Conservation (phyloP, 2,888 invertebrate genomes). For the Xestia c-nigrum region DNA sequence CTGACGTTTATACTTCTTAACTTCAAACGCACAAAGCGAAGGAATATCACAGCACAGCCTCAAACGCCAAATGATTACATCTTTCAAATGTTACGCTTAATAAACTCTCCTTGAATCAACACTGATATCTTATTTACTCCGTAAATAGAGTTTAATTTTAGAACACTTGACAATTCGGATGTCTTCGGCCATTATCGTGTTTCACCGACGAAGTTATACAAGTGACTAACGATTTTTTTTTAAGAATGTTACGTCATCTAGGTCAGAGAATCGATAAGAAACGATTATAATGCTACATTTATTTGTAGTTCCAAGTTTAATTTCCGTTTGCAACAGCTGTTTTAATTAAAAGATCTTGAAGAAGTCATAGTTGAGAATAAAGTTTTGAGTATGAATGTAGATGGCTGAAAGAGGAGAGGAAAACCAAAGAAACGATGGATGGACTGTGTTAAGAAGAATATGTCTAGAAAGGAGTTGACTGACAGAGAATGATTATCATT, state of each 20-base stretch:
- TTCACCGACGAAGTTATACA: neutral
- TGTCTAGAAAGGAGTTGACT: too few relatives aligned
- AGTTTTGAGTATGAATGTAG: neutral
- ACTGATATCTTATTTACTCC: conserved; percentile 46
- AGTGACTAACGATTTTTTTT: conserved; percentile 52
- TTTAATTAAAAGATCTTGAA: neutral
- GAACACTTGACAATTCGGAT: conserved; percentile 45
- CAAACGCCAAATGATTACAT: conserved; percentile 37
- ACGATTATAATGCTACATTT: conserved; percentile 19
- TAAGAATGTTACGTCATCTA: conserved; percentile 40
- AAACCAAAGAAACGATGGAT: too few relatives aligned
- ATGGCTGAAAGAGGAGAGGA: too few relatives aligned
- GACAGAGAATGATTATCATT: too few relatives aligned
- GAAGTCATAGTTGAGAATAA: neutral
- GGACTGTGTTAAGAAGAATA: too few relatives aligned
- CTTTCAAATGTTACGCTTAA: conserved; percentile 39
- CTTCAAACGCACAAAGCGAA: conserved; percentile 21
- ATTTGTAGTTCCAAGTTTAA: neutral
- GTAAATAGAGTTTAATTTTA: conserved; percentile 56
- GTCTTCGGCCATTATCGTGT: conserved; percentile 61
- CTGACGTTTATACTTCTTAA: conserved; percentile 16
- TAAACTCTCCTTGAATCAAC: conserved; percentile 47
- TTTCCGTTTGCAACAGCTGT: conserved; percentile 36
- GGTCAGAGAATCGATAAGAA: conserved; percentile 47
- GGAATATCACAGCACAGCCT: conserved; percentile 28